These are phyloP conservation scores for Marasmarcha lunaedactyla DNA, from an alignment of 2,888 invertebrate species.

Conservation along the genomic window DNA sequence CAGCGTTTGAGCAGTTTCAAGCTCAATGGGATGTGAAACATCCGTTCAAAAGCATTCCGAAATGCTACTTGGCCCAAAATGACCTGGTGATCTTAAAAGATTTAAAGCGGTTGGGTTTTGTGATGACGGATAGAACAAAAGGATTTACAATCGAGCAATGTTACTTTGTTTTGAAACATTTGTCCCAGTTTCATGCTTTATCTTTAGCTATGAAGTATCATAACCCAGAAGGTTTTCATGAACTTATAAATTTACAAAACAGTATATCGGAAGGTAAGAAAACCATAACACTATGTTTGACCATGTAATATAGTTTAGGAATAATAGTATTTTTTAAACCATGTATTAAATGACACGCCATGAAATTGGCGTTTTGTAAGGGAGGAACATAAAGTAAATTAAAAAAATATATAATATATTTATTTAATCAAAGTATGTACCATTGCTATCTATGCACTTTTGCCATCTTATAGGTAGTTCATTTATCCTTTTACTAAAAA, in stretches of 20 bases:
- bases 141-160: conserved; percentile 73
- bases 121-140: conserved; percentile 74
- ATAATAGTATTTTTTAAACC: too few species aligned
- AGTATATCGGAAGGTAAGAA: conserved; percentile 55
- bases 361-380: too few species aligned
- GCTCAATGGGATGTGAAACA: conserved; percentile 41
- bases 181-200: conserved; percentile 75
- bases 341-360: too few species aligned
- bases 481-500: too few species aligned
- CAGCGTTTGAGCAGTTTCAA: conserved; percentile 73
- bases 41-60: conserved; percentile 69
- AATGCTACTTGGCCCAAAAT: conserved; percentile 70
- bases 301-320: too few species aligned
- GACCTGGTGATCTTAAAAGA: conserved; percentile 73
- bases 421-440: too few species aligned
- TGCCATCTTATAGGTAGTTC: too few species aligned
- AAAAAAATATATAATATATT: too few species aligned
- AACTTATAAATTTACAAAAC: conserved; percentile 48
- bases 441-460: too few species aligned
- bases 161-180: conserved; percentile 66
- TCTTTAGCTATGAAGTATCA: conserved; percentile 74
- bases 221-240: conserved; percentile 66
- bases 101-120: conserved; percentile 68
- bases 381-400: too few species aligned
- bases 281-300: too few species aligned